A percentile compares a stretch with the other conserved stretches of the same genome.
These are phyloP conservation scores for Equus przewalskii DNA, from an alignment of 2,113 vertebrate species.

Conservation along the genomic window DNA sequence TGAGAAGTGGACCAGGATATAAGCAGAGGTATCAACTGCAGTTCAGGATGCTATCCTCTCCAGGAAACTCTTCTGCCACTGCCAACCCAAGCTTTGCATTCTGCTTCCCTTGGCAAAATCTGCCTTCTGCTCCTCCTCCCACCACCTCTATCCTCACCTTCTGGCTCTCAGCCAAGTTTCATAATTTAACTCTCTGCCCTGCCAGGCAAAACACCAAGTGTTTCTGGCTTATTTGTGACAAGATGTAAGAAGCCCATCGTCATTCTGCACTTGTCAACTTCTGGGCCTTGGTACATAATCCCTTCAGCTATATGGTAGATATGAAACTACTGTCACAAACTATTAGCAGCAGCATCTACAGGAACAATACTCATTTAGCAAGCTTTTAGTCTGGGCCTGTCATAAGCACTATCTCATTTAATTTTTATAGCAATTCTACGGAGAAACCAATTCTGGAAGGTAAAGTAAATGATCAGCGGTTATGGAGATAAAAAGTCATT, in stretches of 20 bases:
- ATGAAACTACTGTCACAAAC: neutral
- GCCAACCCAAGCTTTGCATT: neutral
- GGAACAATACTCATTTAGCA: neutral
- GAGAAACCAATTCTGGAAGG: neutral
- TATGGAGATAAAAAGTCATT: neutral
- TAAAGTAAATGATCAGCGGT: neutral
- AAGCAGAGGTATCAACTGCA: neutral
- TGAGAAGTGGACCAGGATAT: neutral
- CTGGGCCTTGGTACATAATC: fast-evolving
- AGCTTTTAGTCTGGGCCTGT: neutral
- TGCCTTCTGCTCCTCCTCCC: too few species aligned
- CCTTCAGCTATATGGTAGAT: neutral
- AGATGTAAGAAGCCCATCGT: neutral
- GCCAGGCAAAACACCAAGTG: neutral
- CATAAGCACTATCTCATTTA: neutral
- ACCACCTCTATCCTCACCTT: neutral
- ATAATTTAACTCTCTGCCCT: neutral
- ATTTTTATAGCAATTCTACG: neutral
- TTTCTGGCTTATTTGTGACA: neutral
- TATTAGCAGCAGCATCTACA: neutral
- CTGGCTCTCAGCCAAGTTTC: neutral
- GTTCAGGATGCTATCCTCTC: neutral
- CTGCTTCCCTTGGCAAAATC: neutral
- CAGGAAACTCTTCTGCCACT: neutral
- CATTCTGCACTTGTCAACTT: neutral